Evolutionary conservation across 2,888 invertebrate species (phyloP), one percentile per base, ranked within the genome.

Genomic region (Drosophila paracracens): DNA sequence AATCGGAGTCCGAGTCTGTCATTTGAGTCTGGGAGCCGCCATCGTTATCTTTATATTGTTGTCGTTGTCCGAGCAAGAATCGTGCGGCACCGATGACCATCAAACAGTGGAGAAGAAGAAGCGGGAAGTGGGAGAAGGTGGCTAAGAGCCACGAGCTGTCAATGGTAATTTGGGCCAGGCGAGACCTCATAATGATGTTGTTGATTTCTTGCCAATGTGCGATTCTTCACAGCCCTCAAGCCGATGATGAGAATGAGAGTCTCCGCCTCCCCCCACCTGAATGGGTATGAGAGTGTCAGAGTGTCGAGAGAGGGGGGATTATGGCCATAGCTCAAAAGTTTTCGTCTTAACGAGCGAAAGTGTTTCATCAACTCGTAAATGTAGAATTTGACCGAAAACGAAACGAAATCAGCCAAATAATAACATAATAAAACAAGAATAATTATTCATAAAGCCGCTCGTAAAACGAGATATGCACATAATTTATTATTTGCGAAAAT

Each of bases 61-160:
- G 57, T 48, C 70, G 40, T 29, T 57, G 48, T 35, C 48, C 53
- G 43, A 21, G 1, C 43, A 58, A 71, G 72, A 83, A 86, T 83
- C 83, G 83, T 83, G 89, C 79, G 89, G 89, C 83, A 89, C 73
- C 79, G 84, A 68, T 89, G 83, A 87, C 79, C 84, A 81, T 36
- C 58, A 59, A 54, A 54, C 54, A 56, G 40, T n/a, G 33, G n/a
- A 6, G 31, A 27, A n/a, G n/a, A 8, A 38, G 27, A 13, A 4
- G 10, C 2, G 2, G 8, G 27, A 7, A 36, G 16, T 16, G 21
- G 31, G 11, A 21, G 33, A 60, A 18, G 25, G 57, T 3, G 31
- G 16, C 36, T 51, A 46, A 57, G n/a, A 56, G 72, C 60, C 59
- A 65, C 65, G 66, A 65, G 52, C 80, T 75, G 76, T 80, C 81